phyloP scores from a whole-genome alignment of 2,113 vertebrate species.

The Polyodon spathula region DNA sequence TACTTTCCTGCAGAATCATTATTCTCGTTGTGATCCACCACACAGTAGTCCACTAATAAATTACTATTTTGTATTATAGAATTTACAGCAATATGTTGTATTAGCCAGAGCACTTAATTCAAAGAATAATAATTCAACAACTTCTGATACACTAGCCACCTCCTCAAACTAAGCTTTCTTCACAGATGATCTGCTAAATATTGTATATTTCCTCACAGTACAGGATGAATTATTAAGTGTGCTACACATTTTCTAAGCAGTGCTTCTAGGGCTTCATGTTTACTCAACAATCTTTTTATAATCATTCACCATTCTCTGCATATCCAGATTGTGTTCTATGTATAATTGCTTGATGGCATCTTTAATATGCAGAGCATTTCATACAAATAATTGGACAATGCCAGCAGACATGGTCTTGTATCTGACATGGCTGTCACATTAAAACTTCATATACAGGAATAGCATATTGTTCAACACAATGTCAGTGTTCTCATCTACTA shows the following conservation, averaged over 20 bases:
- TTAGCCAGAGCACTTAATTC: conserved; percentile 15
- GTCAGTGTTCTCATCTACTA: conserved; percentile 21
- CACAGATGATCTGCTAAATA: conserved; percentile 16
- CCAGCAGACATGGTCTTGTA: conserved; percentile 16
- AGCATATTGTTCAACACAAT: conserved; percentile 3
- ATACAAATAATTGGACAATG: conserved; percentile 15
- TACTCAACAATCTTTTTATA: conserved; percentile 12
- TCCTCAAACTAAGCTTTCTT: conserved; percentile 17
- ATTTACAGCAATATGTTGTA: conserved; percentile 13
- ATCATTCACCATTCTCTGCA: conserved; percentile 18
- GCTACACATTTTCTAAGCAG: conserved; percentile 18
- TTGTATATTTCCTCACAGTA: conserved; percentile 15
- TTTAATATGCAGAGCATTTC: conserved; percentile 11
- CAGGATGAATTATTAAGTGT: conserved; percentile 15
- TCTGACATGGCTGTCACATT: conserved; percentile 10
- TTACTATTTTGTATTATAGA: too few species aligned
- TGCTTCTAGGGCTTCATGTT: conserved; percentile 18
- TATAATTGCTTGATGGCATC: conserved; percentile 18
- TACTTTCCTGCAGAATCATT: too few species aligned
- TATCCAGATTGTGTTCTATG: conserved; percentile 7
- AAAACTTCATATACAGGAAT: too few species aligned
- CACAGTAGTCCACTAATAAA: background rate
- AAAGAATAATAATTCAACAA: conserved; percentile 17
- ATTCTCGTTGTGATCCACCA: background rate
- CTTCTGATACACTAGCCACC: conserved; percentile 10